A percentile compares a stretch with the other conserved stretches of the same genome.
Evolutionary conservation across 2,113 vertebrate genomes (phyloP).

Genomic region (Seriola rivoliana): DNA sequence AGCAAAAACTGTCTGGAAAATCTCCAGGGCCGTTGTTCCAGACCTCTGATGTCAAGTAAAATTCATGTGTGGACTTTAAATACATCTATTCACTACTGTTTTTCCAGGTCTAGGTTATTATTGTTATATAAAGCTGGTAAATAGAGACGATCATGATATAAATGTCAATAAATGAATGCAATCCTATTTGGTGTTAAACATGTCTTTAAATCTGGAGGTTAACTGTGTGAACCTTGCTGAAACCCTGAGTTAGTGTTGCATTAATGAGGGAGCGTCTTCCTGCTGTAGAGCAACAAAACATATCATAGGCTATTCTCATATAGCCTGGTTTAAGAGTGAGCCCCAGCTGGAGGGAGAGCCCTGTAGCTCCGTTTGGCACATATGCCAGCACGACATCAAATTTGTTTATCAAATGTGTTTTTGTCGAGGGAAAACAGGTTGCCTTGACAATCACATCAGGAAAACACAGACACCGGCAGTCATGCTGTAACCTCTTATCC

Average conservation of each 20-base stretch:
- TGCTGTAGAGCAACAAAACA: not conserved
- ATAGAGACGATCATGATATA: too few species aligned
- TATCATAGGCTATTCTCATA: not conserved
- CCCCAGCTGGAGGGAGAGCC: not conserved
- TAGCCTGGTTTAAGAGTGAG: not conserved
- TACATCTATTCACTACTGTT: too few species aligned
- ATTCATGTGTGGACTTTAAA: not conserved
- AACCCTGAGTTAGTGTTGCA: not conserved
- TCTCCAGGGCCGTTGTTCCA: not conserved
- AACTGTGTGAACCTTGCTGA: too few species aligned
- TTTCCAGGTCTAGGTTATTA: too few species aligned
- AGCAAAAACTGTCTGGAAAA: not conserved
- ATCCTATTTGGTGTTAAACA: not conserved
- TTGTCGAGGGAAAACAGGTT: conserved; percentile 32
- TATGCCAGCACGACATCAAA: not conserved
- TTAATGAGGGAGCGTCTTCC: not conserved
- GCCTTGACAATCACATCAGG: conserved; percentile 15
- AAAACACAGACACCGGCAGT: conserved; percentile 1
- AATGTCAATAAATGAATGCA: not conserved
- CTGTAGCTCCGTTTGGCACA: conserved; percentile 2
- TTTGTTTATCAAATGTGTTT: conserved; percentile 54
- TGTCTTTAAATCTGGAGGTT: too few species aligned
- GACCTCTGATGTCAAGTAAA: too few species aligned
- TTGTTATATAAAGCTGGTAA: too few species aligned
- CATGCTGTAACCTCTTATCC: conserved; percentile 1